A percentile compares a stretch with the other conserved stretches of the same genome.
Evolutionary conservation across 1,140 invertebrate species (phyloP).

Genomic region (Teleogryllus occipitalis): DNA sequence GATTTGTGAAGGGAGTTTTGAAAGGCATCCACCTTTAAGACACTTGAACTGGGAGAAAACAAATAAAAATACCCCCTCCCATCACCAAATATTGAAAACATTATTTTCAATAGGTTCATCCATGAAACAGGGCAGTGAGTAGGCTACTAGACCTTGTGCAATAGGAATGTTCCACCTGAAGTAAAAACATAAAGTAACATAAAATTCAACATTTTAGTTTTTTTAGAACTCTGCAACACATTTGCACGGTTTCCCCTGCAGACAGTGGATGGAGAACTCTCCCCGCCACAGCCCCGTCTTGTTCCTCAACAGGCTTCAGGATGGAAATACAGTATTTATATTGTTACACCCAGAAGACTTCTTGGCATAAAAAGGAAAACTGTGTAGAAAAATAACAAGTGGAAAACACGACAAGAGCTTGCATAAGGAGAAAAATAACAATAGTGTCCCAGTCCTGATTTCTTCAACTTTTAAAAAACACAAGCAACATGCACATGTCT

Average conservation of each 20-base stretch:
- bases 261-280: not conserved
- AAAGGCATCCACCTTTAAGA: too few relatives aligned
- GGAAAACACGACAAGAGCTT: slow-evolving; percentile 23
- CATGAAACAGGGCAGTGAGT: not conserved
- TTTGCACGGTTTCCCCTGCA: not conserved
- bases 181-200: not conserved
- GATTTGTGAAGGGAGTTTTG: too few relatives aligned
- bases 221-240: not conserved
- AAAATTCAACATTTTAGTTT: not conserved
- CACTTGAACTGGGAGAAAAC: too few relatives aligned
- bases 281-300: not conserved
- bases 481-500: slow-evolving; percentile 20
- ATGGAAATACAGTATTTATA: slow-evolving; percentile 2
- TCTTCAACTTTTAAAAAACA: slow-evolving; percentile 14
- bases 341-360: slow-evolving; percentile 9
- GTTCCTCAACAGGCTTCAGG: not conserved
- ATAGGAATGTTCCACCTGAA: not conserved
- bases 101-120: not conserved
- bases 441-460: slow-evolving; percentile 12
- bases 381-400: slow-evolving; percentile 25
- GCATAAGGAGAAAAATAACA: slow-evolving; percentile 19
- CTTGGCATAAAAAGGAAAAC: slow-evolving; percentile 18
- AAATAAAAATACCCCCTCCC: not conserved
- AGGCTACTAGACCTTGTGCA: not conserved
- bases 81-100: not conserved